Evolutionary conservation across 2,888 invertebrate species (phyloP).

Genomic region (Sclerodermus sp.): DNA sequence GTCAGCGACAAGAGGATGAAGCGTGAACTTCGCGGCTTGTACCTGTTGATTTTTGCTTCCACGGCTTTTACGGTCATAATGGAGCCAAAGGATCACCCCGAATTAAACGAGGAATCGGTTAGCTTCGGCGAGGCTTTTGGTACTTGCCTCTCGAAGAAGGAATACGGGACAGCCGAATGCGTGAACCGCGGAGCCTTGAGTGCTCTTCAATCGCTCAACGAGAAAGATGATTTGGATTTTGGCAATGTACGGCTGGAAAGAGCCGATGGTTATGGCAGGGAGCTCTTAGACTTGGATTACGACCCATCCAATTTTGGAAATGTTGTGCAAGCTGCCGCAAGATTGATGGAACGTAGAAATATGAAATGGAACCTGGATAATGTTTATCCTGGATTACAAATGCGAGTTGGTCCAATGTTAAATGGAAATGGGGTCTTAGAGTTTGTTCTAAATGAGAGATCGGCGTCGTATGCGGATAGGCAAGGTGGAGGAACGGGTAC

Average conservation of each 20-base stretch:
- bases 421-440: slow-evolving; percentile 72
- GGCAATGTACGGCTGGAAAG: slow-evolving; percentile 67
- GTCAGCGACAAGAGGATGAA: slow-evolving; percentile 30
- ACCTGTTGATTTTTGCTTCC: slow-evolving; percentile 34
- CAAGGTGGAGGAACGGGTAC: slow-evolving; percentile 61
- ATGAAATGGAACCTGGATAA: slow-evolving; percentile 75
- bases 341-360: slow-evolving; percentile 68
- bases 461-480: slow-evolving; percentile 59
- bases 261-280: slow-evolving; percentile 66
- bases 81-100: slow-evolving; percentile 36
- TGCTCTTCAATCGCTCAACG: slow-evolving; percentile 68
- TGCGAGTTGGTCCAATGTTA: slow-evolving; percentile 74
- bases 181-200: slow-evolving; percentile 71
- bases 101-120: slow-evolving; percentile 22
- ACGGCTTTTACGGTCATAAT: slow-evolving; percentile 44
- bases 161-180: slow-evolving; percentile 60
- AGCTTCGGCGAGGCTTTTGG: slow-evolving; percentile 41
- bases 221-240: slow-evolving; percentile 68
- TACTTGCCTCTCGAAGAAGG: slow-evolving; percentile 38
- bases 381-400: slow-evolving; percentile 74
- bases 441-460: slow-evolving; percentile 68
- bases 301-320: slow-evolving; percentile 76
- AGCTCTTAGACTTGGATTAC: slow-evolving; percentile 69
- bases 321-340: slow-evolving; percentile 48
- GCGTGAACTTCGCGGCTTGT: slow-evolving; percentile 29